Evolutionary conservation across 1,140 invertebrate genomes (phyloP), one percentile per base, ranked within the genome.

Genomic region (Augochlora pura): DNA sequence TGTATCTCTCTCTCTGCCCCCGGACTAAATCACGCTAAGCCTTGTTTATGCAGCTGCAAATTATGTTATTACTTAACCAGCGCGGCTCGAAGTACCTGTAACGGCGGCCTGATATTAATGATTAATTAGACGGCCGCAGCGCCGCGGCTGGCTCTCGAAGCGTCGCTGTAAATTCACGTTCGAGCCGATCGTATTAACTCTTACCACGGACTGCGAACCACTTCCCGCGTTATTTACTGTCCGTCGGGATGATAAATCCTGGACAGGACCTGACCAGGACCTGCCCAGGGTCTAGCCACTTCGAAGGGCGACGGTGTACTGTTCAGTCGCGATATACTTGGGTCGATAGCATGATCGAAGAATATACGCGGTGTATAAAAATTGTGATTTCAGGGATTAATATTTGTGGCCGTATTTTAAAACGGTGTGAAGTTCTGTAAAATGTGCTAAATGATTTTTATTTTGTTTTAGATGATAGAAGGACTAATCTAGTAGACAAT

Each of bases 1-100:
- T 14, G 54, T 39, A 59, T 18, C 54, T 42, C 9, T 1, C n/a
- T n/a, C n/a, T n/a, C n/a, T n/a, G 8, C 38, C 10, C 38, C 38
- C 21, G 18, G 18, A 5, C 23, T 77, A 77, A 77, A 69, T 77
- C 66, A 77, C 68, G 21, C 54, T 68, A 69, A 77, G 66, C 66
- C 74, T 69, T 77, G 88, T 88, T 90, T 91, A 91, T 90, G 85
- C 86, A 86, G 84, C 88, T 90, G 83, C 88, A 84, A 90, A 88
- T 89, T 88, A 86, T 86, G 88, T 88, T 89, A 91, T 90, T 91
- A 89, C 85, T 89, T 88, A 87, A 86, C 84, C 68, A 60, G 59
- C 23, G 23, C 42, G 59, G 32, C n/a, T 38, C 32, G n/a, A 21
- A 25, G 38, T 23, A 27, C 59, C 57, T 62, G 54, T 16, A 46